These are phyloP conservation scores for Python bivittatus DNA, from an alignment of 2,113 vertebrate species.

Conservation along the genomic window DNA sequence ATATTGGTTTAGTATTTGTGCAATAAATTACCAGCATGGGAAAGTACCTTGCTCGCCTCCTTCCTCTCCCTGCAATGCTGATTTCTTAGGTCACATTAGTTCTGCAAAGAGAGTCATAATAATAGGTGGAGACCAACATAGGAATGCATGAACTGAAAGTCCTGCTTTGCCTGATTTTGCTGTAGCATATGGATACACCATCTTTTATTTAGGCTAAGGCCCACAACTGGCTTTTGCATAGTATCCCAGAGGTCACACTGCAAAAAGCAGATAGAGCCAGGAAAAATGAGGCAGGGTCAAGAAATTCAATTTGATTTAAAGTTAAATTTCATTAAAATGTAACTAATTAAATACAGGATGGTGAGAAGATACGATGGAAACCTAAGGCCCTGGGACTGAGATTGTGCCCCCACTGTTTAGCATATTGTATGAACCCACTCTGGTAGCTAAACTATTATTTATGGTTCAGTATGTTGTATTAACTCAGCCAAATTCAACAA, in stretches of 20 bases:
- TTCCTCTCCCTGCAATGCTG: neutral
- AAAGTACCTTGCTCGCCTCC: neutral
- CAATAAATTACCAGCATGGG: neutral
- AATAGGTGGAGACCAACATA: neutral
- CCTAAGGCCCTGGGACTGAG: neutral
- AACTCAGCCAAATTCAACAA: neutral
- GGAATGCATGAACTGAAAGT: neutral
- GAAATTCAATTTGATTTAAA: neutral
- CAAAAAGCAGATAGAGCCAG: neutral
- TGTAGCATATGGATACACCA: neutral
- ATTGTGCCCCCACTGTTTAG: neutral
- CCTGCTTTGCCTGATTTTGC: neutral
- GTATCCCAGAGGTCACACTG: neutral
- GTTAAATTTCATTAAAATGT: neutral
- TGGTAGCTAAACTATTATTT: neutral
- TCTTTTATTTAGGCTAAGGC: neutral
- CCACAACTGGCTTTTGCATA: neutral
- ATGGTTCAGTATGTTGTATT: neutral
- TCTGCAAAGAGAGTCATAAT: neutral
- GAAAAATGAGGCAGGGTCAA: neutral
- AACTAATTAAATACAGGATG: neutral
- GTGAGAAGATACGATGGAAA: neutral
- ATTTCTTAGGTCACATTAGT: neutral
- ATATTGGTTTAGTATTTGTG: neutral
- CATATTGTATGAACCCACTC: neutral